Evolutionary conservation across 2,113 vertebrate species (phyloP), one percentile per base, ranked within the genome.

Genomic region (Telmatochromis sp.): DNA sequence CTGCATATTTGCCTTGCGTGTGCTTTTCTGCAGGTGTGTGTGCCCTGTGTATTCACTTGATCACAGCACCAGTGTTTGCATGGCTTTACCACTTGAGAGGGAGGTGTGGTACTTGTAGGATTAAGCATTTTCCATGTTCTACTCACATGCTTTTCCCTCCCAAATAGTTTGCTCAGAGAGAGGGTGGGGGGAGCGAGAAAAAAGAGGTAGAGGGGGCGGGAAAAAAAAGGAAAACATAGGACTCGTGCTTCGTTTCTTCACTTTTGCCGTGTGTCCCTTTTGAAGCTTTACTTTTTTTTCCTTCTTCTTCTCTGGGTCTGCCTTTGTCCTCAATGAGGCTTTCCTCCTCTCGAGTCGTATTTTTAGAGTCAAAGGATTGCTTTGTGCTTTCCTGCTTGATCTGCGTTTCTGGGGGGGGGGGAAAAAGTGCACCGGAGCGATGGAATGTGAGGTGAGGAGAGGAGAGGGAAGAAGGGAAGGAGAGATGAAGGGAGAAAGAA

Each of bases 321-420:
- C 91, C 94, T 95, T 93, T 93, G 88, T 95, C 85, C 85, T 91
- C 80, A 5, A 42, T 63, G 81, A 90, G 87, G 91, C 84, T 91
- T 91, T 93, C 93, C 92, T 93, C 73, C 86, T 91, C 89, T 79
- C 1, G 58, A 89, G 82, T 92, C 7, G 47, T 95, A 94, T 95
- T 95, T 95, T 93, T 95, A 95, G 93, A 94, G 92, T 95, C 94
- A 95, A 96, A 94, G 94, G 94, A 93, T 91, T 6, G 89, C 92
- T 96, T 95, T 95, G 94, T 95, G 91, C 92, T 91, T 94, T 93
- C 91, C 91, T 94, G 92, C 94, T 89, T 94, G 91, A 95, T 94
- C 92, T 89, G 86, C 6, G 86, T 91, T 92, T 90, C 91, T 92
- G 94, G 14, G 88, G 84, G 88, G 14, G 8, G 63, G 50, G 26